These are phyloP conservation scores for Osmerus mordax DNA, from an alignment of 2,113 vertebrate species.

Conservation along the genomic window DNA sequence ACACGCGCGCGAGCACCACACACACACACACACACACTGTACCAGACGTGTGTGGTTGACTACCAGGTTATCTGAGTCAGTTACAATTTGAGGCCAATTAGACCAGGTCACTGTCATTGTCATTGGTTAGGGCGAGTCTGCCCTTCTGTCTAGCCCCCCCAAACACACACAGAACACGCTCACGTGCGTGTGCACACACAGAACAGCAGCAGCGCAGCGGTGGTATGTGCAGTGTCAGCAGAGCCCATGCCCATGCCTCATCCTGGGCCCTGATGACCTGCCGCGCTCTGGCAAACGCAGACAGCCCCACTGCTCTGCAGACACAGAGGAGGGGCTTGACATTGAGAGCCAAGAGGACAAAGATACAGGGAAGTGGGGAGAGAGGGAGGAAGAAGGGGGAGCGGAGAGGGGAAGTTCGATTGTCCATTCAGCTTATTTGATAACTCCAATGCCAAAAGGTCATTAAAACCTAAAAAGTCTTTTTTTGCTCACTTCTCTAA, in stretches of 20 bases:
- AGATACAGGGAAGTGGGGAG: too few relatives aligned
- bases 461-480: neutral
- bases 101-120: conserved; percentile 12
- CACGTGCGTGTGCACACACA: neutral
- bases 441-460: neutral
- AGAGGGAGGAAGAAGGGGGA: neutral
- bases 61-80: neutral
- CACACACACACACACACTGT: neutral
- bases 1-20: too few relatives aligned
- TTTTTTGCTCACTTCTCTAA: neutral
- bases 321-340: neutral
- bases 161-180: neutral
- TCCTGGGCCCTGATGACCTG: conserved; percentile 1
- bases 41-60: neutral
- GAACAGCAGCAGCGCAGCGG: neutral
- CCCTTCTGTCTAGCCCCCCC: conserved; percentile 4
- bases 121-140: conserved; percentile 7
- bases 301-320: neutral
- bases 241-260: neutral
- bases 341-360: neutral
- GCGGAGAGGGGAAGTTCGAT: neutral
- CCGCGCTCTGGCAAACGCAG: neutral
- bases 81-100: conserved; percentile 1
- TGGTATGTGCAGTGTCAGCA: conserved; percentile 10
- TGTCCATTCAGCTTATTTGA: neutral